These are phyloP conservation scores for Standfussiana lucernea DNA, from an alignment of 2,888 invertebrate species.

Conservation along the genomic window DNA sequence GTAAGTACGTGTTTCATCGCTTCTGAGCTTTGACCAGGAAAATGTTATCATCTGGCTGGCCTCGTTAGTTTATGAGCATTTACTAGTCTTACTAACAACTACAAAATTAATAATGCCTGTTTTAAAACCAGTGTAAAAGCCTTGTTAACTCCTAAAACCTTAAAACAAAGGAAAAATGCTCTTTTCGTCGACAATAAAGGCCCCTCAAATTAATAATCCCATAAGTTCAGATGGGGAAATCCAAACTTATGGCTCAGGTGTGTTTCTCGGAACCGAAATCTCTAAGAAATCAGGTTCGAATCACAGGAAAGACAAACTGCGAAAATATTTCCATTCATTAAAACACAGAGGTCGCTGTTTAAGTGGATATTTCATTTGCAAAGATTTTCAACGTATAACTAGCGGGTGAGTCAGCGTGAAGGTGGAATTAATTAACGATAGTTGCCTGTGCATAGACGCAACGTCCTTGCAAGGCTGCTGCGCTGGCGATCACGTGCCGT, in stretches of 20 bases:
- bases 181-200: background rate
- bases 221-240: constrained; percentile 22
- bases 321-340: constrained; percentile 6
- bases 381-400: constrained; percentile 58
- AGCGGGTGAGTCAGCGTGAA: constrained; percentile 84
- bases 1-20: constrained; percentile 39
- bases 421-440: constrained; percentile 88
- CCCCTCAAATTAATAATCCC: background rate
- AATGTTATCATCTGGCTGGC: constrained; percentile 53
- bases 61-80: constrained; percentile 14
- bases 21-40: constrained; percentile 61
- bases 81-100: constrained; percentile 15
- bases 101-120: background rate
- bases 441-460: constrained; percentile 85
- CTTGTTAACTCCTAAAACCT: background rate
- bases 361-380: constrained; percentile 32
- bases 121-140: background rate
- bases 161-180: background rate
- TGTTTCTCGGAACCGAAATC: constrained; percentile 34
- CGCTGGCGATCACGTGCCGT: constrained; percentile 80
- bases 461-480: constrained; percentile 90
- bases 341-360: constrained; percentile 59
- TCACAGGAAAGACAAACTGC: background rate
- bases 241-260: constrained; percentile 8
- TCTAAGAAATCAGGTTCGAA: background rate